A percentile compares a stretch with the other conserved stretches of the same genome.
Conservation (phyloP, 2,888 invertebrate species). For the Thera britannica region DNA sequence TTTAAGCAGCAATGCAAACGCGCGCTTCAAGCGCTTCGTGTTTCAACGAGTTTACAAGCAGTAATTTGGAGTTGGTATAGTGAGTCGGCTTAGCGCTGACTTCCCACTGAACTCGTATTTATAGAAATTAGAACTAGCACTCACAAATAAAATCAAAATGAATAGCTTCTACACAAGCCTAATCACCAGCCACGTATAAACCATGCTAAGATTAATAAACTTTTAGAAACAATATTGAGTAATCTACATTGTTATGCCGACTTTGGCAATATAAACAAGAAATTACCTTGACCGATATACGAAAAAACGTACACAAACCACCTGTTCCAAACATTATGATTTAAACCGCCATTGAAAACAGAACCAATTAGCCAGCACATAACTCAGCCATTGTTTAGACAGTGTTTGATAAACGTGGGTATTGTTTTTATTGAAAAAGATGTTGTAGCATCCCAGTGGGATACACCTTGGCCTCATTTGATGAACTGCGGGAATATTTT, state of each 20-base stretch:
- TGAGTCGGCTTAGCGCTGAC: no score
- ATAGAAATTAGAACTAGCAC: no score
- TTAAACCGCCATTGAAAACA: conserved; percentile 46
- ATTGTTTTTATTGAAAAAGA: conserved; percentile 20
- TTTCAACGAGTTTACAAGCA: no score
- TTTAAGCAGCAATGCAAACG: no score
- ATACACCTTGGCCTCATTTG: conserved; percentile 9
- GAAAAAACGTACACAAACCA: conserved; percentile 53
- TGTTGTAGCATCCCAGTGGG: background rate
- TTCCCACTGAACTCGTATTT: no score
- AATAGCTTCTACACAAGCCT: no score
- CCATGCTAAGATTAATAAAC: background rate
- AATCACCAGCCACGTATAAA: no score
- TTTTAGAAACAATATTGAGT: background rate
- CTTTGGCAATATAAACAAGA: conserved; percentile 37
- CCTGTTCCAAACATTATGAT: conserved; percentile 60
- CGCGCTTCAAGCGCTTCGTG: background rate
- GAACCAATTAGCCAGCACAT: conserved; percentile 44
- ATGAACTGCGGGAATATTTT: background rate
- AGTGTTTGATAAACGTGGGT: conserved; percentile 63
- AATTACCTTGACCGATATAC: conserved; percentile 57
- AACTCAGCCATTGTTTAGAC: conserved; percentile 59
- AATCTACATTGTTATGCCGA: background rate
- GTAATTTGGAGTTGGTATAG: no score
- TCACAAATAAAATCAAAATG: no score